Conservation (phyloP, 2,888 invertebrate genomes). For the Ichneumon xanthorius region DNA sequence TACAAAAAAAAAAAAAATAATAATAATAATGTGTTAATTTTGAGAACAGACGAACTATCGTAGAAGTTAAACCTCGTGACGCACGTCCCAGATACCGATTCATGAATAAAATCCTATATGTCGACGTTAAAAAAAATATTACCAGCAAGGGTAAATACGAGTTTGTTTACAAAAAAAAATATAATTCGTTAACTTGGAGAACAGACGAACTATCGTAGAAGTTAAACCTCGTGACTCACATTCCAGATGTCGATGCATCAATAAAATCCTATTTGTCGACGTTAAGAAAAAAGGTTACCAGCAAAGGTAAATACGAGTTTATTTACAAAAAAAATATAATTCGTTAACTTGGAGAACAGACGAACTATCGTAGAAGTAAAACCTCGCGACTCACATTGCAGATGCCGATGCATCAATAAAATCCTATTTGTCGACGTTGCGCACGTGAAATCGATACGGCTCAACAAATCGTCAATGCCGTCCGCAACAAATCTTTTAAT, state of each 20-base stretch:
- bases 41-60: too few species aligned
- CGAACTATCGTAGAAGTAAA: neutral
- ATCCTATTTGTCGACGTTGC: constrained; percentile 57
- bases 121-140: too few species aligned
- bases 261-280: too few species aligned
- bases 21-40: neutral
- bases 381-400: constrained; percentile 68
- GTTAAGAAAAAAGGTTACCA: too few species aligned
- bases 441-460: constrained; percentile 59
- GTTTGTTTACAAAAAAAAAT: neutral
- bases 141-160: neutral
- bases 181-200: too few species aligned
- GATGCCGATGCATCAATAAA: constrained; percentile 71
- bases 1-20: neutral
- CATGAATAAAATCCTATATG: too few species aligned
- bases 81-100: too few species aligned
- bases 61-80: too few species aligned
- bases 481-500: constrained; percentile 40
- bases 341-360: neutral
- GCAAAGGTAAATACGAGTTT: neutral
- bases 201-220: too few species aligned
- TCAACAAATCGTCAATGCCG: constrained; percentile 46
- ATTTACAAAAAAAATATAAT: neutral
- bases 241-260: too few species aligned
- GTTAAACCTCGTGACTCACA: too few species aligned